These are phyloP conservation scores for Nylanderia fulva DNA, from an alignment of 1,140 invertebrate genomes.

Conservation along the genomic window DNA sequence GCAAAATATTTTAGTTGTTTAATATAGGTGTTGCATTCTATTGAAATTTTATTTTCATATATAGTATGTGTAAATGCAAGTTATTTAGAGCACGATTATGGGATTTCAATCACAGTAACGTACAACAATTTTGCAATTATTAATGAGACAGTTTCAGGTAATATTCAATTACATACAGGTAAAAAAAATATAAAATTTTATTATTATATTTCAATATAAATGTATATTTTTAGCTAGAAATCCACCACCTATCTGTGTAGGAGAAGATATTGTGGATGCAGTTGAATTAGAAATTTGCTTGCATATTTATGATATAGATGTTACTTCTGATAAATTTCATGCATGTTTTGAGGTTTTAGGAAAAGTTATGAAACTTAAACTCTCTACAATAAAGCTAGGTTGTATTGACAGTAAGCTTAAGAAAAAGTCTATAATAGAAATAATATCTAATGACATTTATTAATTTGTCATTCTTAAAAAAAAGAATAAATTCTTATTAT, in stretches of 20 bases:
- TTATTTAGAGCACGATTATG: slow-evolving; percentile 78
- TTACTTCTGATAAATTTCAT: slow-evolving; percentile 67
- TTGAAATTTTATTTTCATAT: slow-evolving; percentile 62
- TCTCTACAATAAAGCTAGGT: slow-evolving; percentile 16
- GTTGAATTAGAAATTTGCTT: slow-evolving; percentile 75
- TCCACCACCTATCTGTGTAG: slow-evolving; percentile 78
- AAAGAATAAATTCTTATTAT: too few relatives aligned
- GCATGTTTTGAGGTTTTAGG: slow-evolving; percentile 76
- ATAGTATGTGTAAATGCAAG: slow-evolving; percentile 78
- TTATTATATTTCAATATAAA: slow-evolving; percentile 38
- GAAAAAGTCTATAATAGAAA: too few relatives aligned
- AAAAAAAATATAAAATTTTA: neutral
- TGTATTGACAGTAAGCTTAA: slow-evolving; percentile 35
- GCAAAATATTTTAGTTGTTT: neutral
- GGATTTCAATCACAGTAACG: slow-evolving; percentile 78
- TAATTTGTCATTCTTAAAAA: neutral
- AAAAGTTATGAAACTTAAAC: slow-evolving; percentile 52
- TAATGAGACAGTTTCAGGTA: slow-evolving; percentile 81
- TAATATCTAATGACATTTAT: too few relatives aligned
- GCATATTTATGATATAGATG: slow-evolving; percentile 75
- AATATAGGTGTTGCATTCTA: neutral
- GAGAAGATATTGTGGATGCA: slow-evolving; percentile 66
- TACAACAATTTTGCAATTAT: slow-evolving; percentile 74
- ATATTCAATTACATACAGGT: slow-evolving; percentile 20
- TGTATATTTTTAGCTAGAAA: slow-evolving; percentile 73